Conservation (phyloP, 2,888 invertebrate species). For the Cartodere bifasciata region DNA sequence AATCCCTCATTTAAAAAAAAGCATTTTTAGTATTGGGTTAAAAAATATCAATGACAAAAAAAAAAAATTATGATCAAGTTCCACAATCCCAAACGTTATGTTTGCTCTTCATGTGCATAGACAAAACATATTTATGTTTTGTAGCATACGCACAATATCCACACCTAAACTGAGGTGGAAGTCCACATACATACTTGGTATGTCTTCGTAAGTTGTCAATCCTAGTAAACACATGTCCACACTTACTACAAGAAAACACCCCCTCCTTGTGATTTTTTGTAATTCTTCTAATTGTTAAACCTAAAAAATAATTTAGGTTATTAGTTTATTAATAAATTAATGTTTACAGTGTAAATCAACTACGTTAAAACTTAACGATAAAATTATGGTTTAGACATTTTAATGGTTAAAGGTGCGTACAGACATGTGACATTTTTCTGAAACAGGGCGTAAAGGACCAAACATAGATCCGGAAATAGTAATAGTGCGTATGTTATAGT, state of each 20-base stretch:
- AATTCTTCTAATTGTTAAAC: not conserved
- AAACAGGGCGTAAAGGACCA: too few species aligned
- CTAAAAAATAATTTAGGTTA: not conserved
- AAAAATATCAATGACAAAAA: not conserved
- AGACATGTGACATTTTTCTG: too few species aligned
- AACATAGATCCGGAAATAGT: too few species aligned
- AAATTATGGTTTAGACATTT: too few species aligned
- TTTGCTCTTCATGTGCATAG: slow-evolving; percentile 20
- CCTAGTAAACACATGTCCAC: slow-evolving; percentile 21
- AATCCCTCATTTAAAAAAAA: not conserved
- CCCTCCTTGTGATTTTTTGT: slow-evolving; percentile 1
- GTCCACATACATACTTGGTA: slow-evolving; percentile 21
- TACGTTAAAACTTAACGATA: too few species aligned
- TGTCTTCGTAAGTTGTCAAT: slow-evolving; percentile 21
- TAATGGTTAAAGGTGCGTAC: too few species aligned
- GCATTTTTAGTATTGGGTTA: too few species aligned
- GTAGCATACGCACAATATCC: slow-evolving; percentile 20
- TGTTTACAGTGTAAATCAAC: too few species aligned
- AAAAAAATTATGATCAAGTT: not conserved
- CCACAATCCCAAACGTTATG: slow-evolving; percentile 13
- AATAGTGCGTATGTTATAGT: too few species aligned
- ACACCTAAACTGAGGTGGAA: slow-evolving; percentile 22
- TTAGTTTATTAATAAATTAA: not conserved
- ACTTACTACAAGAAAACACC: slow-evolving; percentile 15
- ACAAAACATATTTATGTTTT: slow-evolving; percentile 23